These are phyloP conservation scores for Myopa testacea DNA, from an alignment of 2,888 invertebrate genomes.

Conservation along the genomic window DNA sequence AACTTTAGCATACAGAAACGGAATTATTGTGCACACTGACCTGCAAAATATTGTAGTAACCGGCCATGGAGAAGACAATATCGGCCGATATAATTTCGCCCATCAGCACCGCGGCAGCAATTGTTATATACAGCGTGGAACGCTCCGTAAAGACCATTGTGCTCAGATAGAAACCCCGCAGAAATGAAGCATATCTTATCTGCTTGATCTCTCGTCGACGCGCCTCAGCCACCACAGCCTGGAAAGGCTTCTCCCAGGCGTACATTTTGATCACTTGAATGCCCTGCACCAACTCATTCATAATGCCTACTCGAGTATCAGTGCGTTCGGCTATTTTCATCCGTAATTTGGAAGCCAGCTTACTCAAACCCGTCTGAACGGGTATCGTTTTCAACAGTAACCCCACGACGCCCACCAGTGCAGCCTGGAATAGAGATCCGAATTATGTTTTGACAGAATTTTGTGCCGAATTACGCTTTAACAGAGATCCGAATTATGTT, in stretches of 20 bases:
- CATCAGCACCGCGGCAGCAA: constrained; percentile 80
- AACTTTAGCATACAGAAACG: background rate
- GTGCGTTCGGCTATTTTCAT: constrained; percentile 85
- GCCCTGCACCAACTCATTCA: constrained; percentile 94
- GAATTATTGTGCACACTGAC: constrained; percentile 36
- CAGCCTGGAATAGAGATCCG: no score
- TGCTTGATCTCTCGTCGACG: constrained; percentile 77
- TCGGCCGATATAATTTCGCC: constrained; percentile 75
- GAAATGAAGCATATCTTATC: constrained; percentile 75
- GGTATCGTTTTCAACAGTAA: constrained; percentile 85
- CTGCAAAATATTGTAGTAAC: constrained; percentile 82
- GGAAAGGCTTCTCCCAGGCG: constrained; percentile 94
- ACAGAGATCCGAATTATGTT: no score
- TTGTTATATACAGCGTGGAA: constrained; percentile 83
- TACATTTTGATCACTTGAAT: constrained; percentile 98
- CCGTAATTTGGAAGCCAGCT: constrained; percentile 70
- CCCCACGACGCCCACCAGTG: constrained; percentile 82
- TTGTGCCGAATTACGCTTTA: no score
- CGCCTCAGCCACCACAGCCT: constrained; percentile 81
- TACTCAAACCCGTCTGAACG: constrained; percentile 74
- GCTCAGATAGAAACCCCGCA: constrained; percentile 76
- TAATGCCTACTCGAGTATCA: constrained; percentile 89
- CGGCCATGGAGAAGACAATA: constrained; percentile 81
- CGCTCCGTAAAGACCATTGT: constrained; percentile 87
- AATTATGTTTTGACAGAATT: no score